Base-by-base conservation (phyloP, 2,113 vertebrate genomes). In the Leucopsar rothschildi region DNA sequence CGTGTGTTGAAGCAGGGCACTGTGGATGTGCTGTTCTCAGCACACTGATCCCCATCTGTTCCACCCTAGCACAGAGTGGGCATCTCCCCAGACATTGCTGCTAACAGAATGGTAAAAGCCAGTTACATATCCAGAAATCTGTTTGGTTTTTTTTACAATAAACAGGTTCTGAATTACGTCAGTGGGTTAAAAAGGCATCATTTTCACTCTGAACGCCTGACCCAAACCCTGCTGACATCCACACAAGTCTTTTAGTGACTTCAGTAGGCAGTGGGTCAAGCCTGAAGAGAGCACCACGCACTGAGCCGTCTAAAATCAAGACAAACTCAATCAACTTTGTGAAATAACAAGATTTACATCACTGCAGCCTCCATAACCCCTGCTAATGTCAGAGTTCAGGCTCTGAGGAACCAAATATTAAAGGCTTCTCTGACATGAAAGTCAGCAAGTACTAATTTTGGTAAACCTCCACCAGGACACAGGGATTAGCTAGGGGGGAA, bases 1-100 rank as follows among this genome's bases (percentile, higher is more conserved):
- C 0, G 0, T 15, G 19, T 3, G 2, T 9, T 45, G 68, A 37
- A 76, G 42, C 28, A 11, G 53, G 14, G 44, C 59, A 6, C 8
- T n/a, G 73, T 24, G 45, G 44, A 31, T 82, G 31, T 52, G 60
- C 70, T 69, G 64, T 7, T 88, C 39, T 72, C 72, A 49, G 57
- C 19, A 61, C 1, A 0, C 66, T 49, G 47, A 18, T 60, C 37
- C 77, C 52, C 77, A 44, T 45, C 64, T 88, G n/a, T 12, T 20
- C 8, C 8, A 47, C 23, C 14, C 86, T 10, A 8, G 64, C 31
- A 25, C 0, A 0, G 42, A 42, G 47, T 39, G 77, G 40, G 52
- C 49, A 80, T 31, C 64, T 59, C 59, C 89, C 82, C 33, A 92
- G 1, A 77, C 23, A 5, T 6, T 52, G 63, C n/a, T 17, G 47